Evolutionary conservation across 2,797 vertebrate species (phyloP).

Genomic region (Limnodromus scolopaceus): DNA sequence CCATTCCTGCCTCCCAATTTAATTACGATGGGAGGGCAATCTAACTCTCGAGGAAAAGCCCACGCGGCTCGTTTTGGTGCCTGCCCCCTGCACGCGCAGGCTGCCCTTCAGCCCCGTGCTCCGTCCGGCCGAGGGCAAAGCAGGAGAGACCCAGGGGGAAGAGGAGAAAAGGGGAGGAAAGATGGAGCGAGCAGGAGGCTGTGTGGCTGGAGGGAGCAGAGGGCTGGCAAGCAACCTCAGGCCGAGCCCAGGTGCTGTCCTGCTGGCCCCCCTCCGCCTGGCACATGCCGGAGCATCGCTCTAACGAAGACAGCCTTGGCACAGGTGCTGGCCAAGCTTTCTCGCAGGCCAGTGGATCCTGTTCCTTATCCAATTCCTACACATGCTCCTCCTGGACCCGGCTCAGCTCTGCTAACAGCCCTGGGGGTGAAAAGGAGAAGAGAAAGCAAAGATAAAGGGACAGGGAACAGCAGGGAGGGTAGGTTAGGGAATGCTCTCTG

Average conservation of each 20-base stretch:
- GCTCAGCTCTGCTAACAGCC: neutral
- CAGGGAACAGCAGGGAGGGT: neutral
- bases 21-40: accelerated
- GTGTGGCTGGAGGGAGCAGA: neutral
- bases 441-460: neutral
- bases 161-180: neutral
- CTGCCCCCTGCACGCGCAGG: accelerated
- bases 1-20: neutral
- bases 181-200: neutral
- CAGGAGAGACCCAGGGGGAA: neutral
- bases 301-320: neutral
- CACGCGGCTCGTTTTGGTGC: accelerated
- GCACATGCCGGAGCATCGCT: neutral
- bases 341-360: neutral
- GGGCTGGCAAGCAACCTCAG: neutral
- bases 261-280: neutral
- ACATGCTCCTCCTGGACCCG: neutral
- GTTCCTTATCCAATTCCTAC: conserved; percentile 41
- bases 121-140: accelerated
- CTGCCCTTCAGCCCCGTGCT: neutral
- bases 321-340: neutral
- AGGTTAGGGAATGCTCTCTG: neutral
- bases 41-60: neutral
- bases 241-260: neutral
- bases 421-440: neutral